Base-by-base conservation (phyloP, 2,797 vertebrate genomes). In the Phrynocephalus guinanensis region DNA sequence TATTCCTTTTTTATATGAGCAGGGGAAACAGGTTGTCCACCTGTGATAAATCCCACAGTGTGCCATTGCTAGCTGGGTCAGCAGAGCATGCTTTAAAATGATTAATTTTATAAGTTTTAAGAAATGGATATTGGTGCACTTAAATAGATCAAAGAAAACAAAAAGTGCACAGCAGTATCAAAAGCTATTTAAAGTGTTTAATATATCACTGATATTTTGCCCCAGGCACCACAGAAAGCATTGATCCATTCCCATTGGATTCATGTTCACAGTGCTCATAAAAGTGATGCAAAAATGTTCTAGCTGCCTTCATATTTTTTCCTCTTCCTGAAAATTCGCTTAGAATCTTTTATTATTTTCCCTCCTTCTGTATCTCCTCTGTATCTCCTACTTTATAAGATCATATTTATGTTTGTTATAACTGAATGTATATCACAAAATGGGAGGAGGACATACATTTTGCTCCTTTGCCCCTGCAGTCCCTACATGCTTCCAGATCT, bases 211-310 rank as follows among this genome's bases (percentile, higher is more conserved):
- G 38, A 71, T 83, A n/a, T 87, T 75, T 91, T 90, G 88, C 93
- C 72, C 76, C 82, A 92, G 90, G 92, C 90, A 85, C 56, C n/a
- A 20, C 56, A 92, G 83, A 89, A 94, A 76, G 60, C 81, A 90
- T 1, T 90, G 91, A 95, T 91, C 91, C 91, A 78, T 94, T 89
- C 91, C 81, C 93, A 92, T 77, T 84, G 81, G 92, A 92, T 91
- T 90, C 82, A 71, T 86, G 52, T 75, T 75, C 71, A 75, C 30
- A 84, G 71, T 83, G 78, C 92, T 91, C 81, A 85, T 93, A 82
- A 88, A 88, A 82, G 79, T 76, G 79, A 88, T 88, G 63, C 63
- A 70, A 81, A 88, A 88, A 85, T 77, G 30, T 50, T 82, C 9
- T 28, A 10, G 6, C 72, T 60, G 22, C 63, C 56, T 82, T 85